phyloP scores from a whole-genome alignment of 1,140 invertebrate species.

The Macrosteles quadrilineatus region DNA sequence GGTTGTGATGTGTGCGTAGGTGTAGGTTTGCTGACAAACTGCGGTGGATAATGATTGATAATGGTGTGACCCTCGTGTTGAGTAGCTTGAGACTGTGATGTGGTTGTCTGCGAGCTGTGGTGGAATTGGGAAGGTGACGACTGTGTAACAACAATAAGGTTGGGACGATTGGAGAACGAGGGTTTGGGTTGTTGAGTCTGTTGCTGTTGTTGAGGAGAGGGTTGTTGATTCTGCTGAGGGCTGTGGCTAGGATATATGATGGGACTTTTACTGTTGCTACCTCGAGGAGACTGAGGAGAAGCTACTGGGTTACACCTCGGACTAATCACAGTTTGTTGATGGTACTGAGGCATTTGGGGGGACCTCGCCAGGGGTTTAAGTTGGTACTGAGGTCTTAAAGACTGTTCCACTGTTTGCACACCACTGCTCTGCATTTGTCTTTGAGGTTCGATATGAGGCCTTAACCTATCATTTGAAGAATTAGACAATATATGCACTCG shows the following conservation, averaged over 20 bases:
- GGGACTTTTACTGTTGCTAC: constrained; percentile 23
- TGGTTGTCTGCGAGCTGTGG: neutral
- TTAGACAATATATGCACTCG: constrained; percentile 23
- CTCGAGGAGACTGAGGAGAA: constrained; percentile 26
- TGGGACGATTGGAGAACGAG: constrained; percentile 42
- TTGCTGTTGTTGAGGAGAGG: constrained; percentile 22
- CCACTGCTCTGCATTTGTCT: constrained; percentile 11
- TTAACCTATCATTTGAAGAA: constrained; percentile 16
- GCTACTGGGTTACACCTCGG: constrained; percentile 12
- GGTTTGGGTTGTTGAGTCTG: constrained; percentile 32
- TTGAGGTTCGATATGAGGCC: constrained; percentile 1
- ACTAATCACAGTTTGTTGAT: constrained; percentile 21
- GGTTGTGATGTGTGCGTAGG: neutral
- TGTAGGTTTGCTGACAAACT: neutral
- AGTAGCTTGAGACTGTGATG: constrained; percentile 12
- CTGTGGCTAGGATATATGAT: constrained; percentile 12
- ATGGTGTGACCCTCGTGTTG: neutral
- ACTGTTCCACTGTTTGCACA: constrained; percentile 19
- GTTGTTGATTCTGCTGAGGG: neutral
- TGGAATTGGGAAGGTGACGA: constrained; percentile 16
- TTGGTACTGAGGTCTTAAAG: neutral
- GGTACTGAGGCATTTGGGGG: constrained; percentile 21
- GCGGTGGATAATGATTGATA: constrained; percentile 23
- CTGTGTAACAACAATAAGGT: constrained; percentile 43
- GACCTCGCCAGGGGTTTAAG: constrained; percentile 1